These are phyloP conservation scores for Ylistrum balloti DNA, from an alignment of 1,140 invertebrate species.

Conservation along the genomic window DNA sequence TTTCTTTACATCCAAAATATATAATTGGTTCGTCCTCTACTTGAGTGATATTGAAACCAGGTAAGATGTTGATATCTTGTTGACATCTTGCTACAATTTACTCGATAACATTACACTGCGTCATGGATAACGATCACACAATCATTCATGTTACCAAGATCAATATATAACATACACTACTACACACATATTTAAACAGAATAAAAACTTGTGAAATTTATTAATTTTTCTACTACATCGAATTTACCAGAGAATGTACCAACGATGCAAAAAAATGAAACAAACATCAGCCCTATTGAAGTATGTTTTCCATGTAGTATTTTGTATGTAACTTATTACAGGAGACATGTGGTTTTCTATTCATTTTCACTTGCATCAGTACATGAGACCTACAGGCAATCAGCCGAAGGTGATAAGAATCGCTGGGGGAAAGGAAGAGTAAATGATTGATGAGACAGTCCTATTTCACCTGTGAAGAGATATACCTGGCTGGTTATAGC, in stretches of 20 bases:
- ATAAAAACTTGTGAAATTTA: background rate
- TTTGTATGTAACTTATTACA: background rate
- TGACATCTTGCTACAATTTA: conserved; percentile 39
- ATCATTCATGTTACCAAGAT: background rate
- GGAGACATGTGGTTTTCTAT: background rate
- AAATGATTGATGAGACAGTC: background rate
- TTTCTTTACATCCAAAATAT: background rate
- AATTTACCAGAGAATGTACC: too few relatives aligned
- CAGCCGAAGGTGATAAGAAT: background rate
- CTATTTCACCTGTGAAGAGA: background rate
- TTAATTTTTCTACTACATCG: conserved; percentile 15
- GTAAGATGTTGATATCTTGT: conserved; percentile 40
- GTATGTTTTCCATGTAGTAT: background rate
- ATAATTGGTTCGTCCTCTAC: background rate
- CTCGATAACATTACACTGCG: conserved; percentile 11
- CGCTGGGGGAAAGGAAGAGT: background rate
- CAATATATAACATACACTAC: background rate
- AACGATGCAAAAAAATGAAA: too few relatives aligned
- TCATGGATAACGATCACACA: conserved; percentile 16
- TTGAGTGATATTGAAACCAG: background rate
- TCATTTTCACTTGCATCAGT: background rate
- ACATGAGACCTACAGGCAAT: background rate
- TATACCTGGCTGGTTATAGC: background rate
- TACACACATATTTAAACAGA: too few relatives aligned
- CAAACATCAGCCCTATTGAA: background rate